Evolutionary conservation across 2,888 invertebrate genomes (phyloP), one percentile per base, ranked within the genome.

Genomic region (Quadroppia sp.): DNA sequence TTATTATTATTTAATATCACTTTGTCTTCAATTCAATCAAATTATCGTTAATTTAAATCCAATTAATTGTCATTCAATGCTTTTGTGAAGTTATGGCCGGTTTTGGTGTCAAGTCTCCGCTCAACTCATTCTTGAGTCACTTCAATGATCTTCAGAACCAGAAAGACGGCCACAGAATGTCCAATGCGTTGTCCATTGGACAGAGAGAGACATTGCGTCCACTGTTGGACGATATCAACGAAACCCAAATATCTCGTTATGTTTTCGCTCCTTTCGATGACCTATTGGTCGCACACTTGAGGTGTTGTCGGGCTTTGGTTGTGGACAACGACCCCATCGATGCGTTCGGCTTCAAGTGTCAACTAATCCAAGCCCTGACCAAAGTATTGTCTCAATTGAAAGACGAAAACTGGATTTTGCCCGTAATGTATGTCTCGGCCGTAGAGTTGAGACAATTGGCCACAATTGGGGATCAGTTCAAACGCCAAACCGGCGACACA

Each of bases 371-470:
- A 79, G 85, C 87, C 0, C 88, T 94, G 64, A 89, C 89, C 0
- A 91, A 91, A 81, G 86, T 94, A 72, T 85, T 98, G 69, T 93
- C 94, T 82, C 84, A 87, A 45, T 89, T 92, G 78, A 94, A 92
- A 79, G 97, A 97, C 78, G 94, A 94, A 80, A 98, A 98, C 82
- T 99, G 98, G 98, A 90, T 90, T 78, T 83, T 99, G n/a, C 92
- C 94, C 0, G 87, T 98, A 11, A 91, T 98, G 90, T 93, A 92
- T 80, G 87, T 88, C 0, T 87, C 92, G 17, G 94, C 94, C 80
- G 85, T 94, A 20, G 98, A 99, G 83, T 85, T 99, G 53, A 85
- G 98, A 73, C 85, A 90, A n/a, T 85, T 85, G 78, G 85, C 85
- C 20, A 82, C 81, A 73, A 81, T 81, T 79, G 85, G 64, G 32